These are phyloP conservation scores for Dasyurus viverrinus DNA, from an alignment of 2,113 vertebrate species.

Conservation along the genomic window DNA sequence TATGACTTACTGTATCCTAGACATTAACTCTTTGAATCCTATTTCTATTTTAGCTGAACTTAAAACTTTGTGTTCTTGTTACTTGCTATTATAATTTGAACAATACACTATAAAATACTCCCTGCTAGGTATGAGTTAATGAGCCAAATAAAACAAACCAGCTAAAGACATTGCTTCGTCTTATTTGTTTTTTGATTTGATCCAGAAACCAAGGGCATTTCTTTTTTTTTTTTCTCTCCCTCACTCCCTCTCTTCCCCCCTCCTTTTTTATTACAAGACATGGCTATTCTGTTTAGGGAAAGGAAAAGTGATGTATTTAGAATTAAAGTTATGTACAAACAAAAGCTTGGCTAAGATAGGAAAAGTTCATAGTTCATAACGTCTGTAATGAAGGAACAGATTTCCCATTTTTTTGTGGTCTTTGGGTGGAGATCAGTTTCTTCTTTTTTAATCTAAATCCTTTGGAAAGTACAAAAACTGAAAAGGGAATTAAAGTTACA, in stretches of 20 bases:
- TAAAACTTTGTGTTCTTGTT: not conserved
- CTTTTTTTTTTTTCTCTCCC: too few relatives aligned
- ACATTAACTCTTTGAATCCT: not conserved
- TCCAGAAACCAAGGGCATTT: too few relatives aligned
- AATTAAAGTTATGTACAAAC: not conserved
- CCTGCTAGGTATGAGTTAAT: not conserved
- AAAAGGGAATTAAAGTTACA: not conserved
- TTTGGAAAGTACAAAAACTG: not conserved
- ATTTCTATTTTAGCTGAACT: not conserved
- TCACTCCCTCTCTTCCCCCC: too few relatives aligned
- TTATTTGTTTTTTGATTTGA: too few relatives aligned
- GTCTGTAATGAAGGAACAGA: not conserved
- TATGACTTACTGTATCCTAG: not conserved
- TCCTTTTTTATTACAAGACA: too few relatives aligned
- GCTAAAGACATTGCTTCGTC: not conserved
- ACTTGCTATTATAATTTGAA: not conserved
- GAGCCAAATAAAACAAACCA: not conserved
- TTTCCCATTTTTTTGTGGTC: not conserved
- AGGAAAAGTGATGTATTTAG: too few relatives aligned
- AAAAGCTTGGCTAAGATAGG: not conserved
- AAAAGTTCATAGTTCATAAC: not conserved
- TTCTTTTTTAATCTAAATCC: not conserved
- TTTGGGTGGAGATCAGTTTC: not conserved
- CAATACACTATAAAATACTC: not conserved
- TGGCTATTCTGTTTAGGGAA: too few relatives aligned